Percentiles rank a stretch among this genome's conserved stretches.
These are phyloP conservation scores for Plusia festucae DNA, from an alignment of 2,888 invertebrate species.

Conservation along the genomic window DNA sequence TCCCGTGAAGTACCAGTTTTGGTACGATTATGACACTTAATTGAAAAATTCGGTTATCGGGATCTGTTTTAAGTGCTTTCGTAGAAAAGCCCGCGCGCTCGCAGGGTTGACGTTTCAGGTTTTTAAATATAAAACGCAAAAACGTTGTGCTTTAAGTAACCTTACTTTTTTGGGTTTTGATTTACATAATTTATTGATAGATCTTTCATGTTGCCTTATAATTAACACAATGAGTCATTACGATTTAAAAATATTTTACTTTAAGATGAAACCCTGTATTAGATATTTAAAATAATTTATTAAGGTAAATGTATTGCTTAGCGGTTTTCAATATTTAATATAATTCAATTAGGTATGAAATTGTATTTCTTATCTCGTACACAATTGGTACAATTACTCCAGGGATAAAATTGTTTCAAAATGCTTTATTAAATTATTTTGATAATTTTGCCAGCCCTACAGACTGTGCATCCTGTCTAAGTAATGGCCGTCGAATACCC, in stretches of 20 bases:
- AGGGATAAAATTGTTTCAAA: background rate
- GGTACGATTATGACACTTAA: slow-evolving; percentile 86
- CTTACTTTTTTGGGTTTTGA: too few relatives aligned
- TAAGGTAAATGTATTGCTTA: too few relatives aligned
- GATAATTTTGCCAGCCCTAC: slow-evolving; percentile 27
- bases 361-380: too few relatives aligned
- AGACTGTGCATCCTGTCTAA: slow-evolving; percentile 63
- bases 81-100: slow-evolving; percentile 72
- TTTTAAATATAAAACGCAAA: slow-evolving; percentile 6
- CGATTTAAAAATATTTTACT: too few relatives aligned
- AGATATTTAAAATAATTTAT: too few relatives aligned
- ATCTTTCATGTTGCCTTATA: too few relatives aligned
- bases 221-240: too few relatives aligned
- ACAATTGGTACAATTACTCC: too few relatives aligned
- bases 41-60: slow-evolving; percentile 86
- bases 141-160: background rate
- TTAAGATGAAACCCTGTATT: too few relatives aligned
- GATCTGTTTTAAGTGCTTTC: slow-evolving; percentile 82
- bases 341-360: too few relatives aligned
- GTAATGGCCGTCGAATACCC: slow-evolving; percentile 76
- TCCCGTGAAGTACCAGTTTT: slow-evolving; percentile 70
- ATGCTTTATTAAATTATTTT: background rate
- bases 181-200: too few relatives aligned
- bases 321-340: too few relatives aligned
- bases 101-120: slow-evolving; percentile 68